These are phyloP conservation scores for Casuarius casuarius DNA, from an alignment of 2,113 vertebrate species.

Conservation along the genomic window DNA sequence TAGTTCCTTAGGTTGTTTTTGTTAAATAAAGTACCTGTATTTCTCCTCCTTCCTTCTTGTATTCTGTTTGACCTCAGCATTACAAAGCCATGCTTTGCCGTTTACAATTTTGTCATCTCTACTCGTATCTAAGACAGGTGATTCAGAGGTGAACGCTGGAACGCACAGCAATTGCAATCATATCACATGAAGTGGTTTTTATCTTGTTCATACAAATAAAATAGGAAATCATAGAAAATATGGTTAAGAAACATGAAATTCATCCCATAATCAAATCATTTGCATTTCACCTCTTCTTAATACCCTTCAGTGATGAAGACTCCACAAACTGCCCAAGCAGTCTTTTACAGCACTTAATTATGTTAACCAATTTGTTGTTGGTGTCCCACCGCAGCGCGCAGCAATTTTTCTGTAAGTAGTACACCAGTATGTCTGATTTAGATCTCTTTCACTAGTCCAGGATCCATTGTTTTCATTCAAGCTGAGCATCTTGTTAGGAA, in stretches of 20 bases:
- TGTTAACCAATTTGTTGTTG: background rate
- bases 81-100: background rate
- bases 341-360: background rate
- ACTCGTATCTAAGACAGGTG: background rate
- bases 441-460: background rate
- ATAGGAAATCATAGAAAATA: background rate
- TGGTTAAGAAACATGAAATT: background rate
- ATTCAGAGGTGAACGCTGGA: background rate
- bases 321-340: background rate
- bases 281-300: background rate
- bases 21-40: background rate
- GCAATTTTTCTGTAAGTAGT: background rate
- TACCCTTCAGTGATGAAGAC: background rate
- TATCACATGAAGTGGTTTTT: background rate
- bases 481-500: background rate
- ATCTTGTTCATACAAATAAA: background rate
- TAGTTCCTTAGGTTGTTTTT: background rate
- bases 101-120: background rate
- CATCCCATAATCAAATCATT: background rate
- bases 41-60: background rate
- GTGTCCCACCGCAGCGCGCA: background rate
- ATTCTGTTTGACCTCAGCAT: background rate
- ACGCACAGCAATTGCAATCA: background rate
- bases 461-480: background rate
- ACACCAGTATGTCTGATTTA: background rate